phyloP scores from a whole-genome alignment of 2,797 vertebrate species.

The Epinephelus coioides region DNA sequence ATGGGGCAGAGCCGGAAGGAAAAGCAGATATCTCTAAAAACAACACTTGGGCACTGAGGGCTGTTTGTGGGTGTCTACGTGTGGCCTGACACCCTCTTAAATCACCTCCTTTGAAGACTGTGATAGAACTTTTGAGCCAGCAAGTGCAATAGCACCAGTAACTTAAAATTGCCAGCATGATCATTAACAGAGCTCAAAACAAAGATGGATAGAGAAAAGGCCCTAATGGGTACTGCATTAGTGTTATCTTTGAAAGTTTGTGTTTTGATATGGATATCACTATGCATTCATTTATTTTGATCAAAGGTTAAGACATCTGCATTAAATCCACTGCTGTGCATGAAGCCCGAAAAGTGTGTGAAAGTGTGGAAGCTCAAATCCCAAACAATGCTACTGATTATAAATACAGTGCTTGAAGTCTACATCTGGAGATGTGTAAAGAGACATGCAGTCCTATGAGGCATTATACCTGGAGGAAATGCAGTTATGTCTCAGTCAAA shows the following conservation, averaged over 20 bases:
- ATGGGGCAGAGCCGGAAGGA: not conserved
- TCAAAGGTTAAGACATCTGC: not conserved
- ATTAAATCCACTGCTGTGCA: not conserved
- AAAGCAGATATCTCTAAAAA: not conserved
- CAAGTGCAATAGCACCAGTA: not conserved
- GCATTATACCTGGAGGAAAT: too few relatives aligned
- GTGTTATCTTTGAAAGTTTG: not conserved
- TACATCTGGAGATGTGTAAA: too few relatives aligned
- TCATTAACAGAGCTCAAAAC: not conserved
- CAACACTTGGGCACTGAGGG: not conserved
- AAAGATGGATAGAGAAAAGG: not conserved
- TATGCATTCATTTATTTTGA: not conserved
- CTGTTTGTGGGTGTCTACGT: not conserved
- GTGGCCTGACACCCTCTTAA: not conserved
- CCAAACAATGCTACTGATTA: too few relatives aligned
- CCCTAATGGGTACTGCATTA: not conserved
- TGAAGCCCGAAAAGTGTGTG: not conserved
- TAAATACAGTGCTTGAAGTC: too few relatives aligned
- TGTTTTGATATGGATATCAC: not conserved
- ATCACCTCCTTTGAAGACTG: not conserved
- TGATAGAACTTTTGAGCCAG: not conserved
- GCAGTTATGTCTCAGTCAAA: too few relatives aligned
- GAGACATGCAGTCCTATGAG: too few relatives aligned
- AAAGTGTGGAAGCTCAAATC: too few relatives aligned
- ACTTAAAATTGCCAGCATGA: not conserved